Base-by-base conservation (phyloP, 2,797 vertebrate species). In the Rhynchonycteris naso region DNA sequence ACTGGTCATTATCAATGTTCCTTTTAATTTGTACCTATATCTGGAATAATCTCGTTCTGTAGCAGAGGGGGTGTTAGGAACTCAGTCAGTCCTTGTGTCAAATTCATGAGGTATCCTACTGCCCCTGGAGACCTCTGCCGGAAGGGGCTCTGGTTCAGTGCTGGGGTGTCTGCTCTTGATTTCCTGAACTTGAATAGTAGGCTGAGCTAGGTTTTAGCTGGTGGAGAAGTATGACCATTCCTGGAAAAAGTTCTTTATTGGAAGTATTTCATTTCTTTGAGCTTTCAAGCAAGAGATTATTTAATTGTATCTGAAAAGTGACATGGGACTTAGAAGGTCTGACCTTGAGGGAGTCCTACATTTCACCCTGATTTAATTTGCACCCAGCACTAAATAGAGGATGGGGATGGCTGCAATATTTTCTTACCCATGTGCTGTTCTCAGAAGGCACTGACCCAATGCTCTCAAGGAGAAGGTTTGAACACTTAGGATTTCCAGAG, bases 301-400 rank as follows among this genome's bases (percentile, higher is more conserved):
- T 56, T 94, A 82, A 81, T 68, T 43, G 47, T 5, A 26, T 63
- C 7, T 63, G 18, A 92, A 89, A 10, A 72, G 8, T 72, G 16
- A 58, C 16, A 47, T 50, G 56, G 21, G 12, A 87, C 8, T 94
- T 85, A 33, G n/a, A 78, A 90, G 35, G 43, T 61, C 26, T 86
- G 72, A 91, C 78, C 59, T 95, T 75, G 52, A 93, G 38, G 54
- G 35, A 82, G 88, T 89, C 22, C 21, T 80, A 58, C 65, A 72
- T 87, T 96, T 97, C 26, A 75, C 26, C 22, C 8, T 22, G 8
- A 85, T 65, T 87, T 94, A 58, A 91, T 72, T 87, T 86, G 28
- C 22, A 85, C 74, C 68, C 11, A 38, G 15, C 4, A 8, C 11
- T 66, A 87, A 66, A 28, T 16, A 59, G 38, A 87, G 12, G 28